Evolutionary conservation across 2,797 vertebrate species (phyloP).

Genomic region (Semaprochilodus insignis): DNA sequence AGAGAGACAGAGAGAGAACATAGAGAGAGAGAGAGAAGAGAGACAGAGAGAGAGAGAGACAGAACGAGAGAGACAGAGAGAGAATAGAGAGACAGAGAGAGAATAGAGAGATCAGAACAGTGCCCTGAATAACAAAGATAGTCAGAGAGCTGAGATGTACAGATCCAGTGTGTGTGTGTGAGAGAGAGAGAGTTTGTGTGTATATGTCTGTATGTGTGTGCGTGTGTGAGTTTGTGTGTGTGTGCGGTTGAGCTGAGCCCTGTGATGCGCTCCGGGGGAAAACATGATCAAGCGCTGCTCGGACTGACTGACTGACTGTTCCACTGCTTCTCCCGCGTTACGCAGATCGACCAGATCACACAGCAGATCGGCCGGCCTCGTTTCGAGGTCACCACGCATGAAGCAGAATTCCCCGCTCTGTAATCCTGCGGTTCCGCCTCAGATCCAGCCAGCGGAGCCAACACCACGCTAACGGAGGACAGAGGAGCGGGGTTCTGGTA

Average conservation of each 20-base stretch:
- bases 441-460: neutral
- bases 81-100: neutral
- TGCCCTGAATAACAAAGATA: neutral
- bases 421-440: conserved; percentile 1
- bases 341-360: neutral
- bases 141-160: neutral
- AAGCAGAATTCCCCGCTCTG: neutral
- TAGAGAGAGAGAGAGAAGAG: neutral
- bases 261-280: conserved; percentile 3
- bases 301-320: neutral
- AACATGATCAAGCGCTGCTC: neutral
- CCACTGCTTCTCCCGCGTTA: conserved; percentile 4
- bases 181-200: no score
- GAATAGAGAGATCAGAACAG: neutral
- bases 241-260: neutral
- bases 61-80: neutral
- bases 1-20: no score
- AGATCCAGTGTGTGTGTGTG: no score
- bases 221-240: neutral
- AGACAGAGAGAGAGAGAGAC: conserved; percentile 2
- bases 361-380: conserved; percentile 1
- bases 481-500: neutral
- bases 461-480: neutral
- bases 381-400: conserved; percentile 30
- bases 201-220: no score